Evolutionary conservation across 2,113 vertebrate species (phyloP).

Genomic region (Catharus fuscescens): DNA sequence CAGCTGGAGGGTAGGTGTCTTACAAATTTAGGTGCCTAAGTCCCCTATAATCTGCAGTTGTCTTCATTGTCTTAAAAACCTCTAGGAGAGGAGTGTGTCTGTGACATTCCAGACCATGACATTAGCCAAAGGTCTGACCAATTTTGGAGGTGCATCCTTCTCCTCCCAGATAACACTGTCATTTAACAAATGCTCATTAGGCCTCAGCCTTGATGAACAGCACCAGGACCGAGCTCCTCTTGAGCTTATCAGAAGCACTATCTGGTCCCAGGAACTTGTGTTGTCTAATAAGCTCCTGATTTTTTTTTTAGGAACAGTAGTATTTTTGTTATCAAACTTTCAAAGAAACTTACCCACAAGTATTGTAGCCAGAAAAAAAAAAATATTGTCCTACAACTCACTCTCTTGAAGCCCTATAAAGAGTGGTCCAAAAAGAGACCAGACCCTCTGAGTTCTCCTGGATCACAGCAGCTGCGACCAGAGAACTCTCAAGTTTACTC

Average conservation of each 20-base stretch:
- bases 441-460: neutral
- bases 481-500: neutral
- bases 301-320: neutral
- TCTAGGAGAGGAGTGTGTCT: neutral
- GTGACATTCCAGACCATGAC: neutral
- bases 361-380: neutral
- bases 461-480: neutral
- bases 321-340: neutral
- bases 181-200: neutral
- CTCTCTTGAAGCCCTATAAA: neutral
- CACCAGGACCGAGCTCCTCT: neutral
- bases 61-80: neutral
- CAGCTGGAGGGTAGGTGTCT: neutral
- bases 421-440: neutral
- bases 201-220: neutral
- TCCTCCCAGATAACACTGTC: no score
- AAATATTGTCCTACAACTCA: neutral
- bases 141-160: neutral
- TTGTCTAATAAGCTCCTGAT: fast-evolving
- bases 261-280: neutral
- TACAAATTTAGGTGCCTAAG: neutral
- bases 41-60: neutral
- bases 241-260: neutral
- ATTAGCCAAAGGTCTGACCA: neutral
- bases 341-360: neutral